Base-by-base conservation (phyloP, 1,140 invertebrate genomes). In the Lepidotrigona ventralis region DNA sequence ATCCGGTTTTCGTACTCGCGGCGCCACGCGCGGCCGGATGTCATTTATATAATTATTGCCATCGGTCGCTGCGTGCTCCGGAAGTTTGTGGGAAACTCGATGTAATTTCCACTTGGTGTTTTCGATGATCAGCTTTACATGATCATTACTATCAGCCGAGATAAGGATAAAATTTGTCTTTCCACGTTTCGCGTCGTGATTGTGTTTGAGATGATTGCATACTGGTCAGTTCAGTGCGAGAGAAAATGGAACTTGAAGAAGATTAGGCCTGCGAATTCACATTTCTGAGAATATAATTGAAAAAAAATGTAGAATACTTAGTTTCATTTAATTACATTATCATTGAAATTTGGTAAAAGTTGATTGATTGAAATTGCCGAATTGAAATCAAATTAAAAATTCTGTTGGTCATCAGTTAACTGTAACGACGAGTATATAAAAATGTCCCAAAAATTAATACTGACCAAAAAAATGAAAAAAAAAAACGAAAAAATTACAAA, bases 1-100 rank as follows among this genome's bases (percentile, higher is more conserved):
- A 70, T 70, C 21, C 17, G 64, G 17, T n/a, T n/a, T 2, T 14
- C 14, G 33, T 21, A 46, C 12, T n/a, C 68, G 68, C 33, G 29
- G 29, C 56, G 23, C 11, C 56, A 58, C 56, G n/a, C 12, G 4
- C 60, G 1, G 60, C n/a, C 63, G n/a, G n/a, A 26, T 64, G 63
- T 26, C 63, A 64, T 26, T 64, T 64, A 64, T 64, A 64, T 64
- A 64, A 64, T 64, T 64, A 64, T 64, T 64, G n/a, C n/a, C 63
- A 17, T 14, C 63, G 63, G n/a, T 17, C 6, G 63, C n/a, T 8
- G 63, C n/a, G 63, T 26, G 63, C 1, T 0, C 15, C n/a, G n/a
- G 63, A 64, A 64, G 14, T 26, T 64, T 64, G 63, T 12, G 63
- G 63, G 14, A 26, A 26, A 26, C n/a, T 64, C 63, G n/a, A 17